These are phyloP conservation scores for Oreonectes daqikongensis DNA, from an alignment of 2,797 vertebrate species.

Conservation along the genomic window DNA sequence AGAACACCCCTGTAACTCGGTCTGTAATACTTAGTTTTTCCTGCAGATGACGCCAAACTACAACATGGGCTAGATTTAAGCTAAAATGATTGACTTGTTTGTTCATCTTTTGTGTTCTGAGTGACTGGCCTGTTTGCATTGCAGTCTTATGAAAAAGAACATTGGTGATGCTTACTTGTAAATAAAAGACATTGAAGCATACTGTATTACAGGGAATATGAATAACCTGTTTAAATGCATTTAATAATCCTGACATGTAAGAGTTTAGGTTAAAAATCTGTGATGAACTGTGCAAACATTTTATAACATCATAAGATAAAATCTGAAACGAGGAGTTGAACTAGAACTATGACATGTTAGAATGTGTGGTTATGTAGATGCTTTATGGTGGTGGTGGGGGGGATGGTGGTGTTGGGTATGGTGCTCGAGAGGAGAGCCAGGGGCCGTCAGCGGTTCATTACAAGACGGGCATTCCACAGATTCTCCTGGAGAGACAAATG, in stretches of 20 bases:
- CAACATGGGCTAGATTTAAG: neutral
- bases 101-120: slow-evolving; percentile 34
- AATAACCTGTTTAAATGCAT: neutral
- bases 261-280: neutral
- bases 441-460: slow-evolving; percentile 63
- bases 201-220: neutral
- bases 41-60: slow-evolving; percentile 53
- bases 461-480: slow-evolving; percentile 72
- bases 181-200: neutral
- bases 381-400: slow-evolving; percentile 32
- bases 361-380: slow-evolving; percentile 36
- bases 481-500: slow-evolving; percentile 61
- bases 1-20: neutral
- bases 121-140: slow-evolving; percentile 22
- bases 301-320: too few species aligned
- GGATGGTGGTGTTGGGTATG: slow-evolving; percentile 43
- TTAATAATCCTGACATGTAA: neutral
- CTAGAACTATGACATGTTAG: neutral
- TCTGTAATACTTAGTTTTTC: neutral
- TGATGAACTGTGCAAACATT: too few species aligned
- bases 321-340: too few species aligned
- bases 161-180: neutral
- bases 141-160: neutral
- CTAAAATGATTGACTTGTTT: slow-evolving; percentile 15
- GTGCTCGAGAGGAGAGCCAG: slow-evolving; percentile 53